A percentile compares a stretch with the other conserved stretches of the same genome.
Evolutionary conservation across 2,113 vertebrate species (phyloP).

Genomic region (Ailuropoda melanoleuca): DNA sequence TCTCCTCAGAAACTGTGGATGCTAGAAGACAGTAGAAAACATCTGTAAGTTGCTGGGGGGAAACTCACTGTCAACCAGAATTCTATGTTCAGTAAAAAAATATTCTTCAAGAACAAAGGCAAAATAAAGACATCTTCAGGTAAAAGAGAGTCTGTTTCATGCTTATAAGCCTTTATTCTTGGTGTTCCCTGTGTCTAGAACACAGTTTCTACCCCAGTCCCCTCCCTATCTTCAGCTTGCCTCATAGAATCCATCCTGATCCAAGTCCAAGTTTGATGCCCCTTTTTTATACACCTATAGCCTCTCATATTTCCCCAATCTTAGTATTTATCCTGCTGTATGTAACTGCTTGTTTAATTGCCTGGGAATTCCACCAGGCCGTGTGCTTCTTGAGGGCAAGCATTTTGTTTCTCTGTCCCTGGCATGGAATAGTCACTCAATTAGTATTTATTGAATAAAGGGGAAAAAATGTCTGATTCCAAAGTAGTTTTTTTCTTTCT

Average conservation of each 20-base stretch:
- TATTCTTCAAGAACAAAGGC: not conserved
- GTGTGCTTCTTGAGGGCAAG: not conserved
- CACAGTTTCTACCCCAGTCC: not conserved
- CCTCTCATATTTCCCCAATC: not conserved
- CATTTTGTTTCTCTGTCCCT: not conserved
- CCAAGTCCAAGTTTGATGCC: not conserved
- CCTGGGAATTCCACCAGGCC: not conserved
- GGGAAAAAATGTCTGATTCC: conserved; percentile 16
- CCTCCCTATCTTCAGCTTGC: not conserved
- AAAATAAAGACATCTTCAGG: conserved; percentile 44
- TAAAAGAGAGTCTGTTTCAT: conserved; percentile 6
- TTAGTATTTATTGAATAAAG: conserved; percentile 18
- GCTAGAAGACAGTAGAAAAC: not conserved
- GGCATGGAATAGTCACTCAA: not conserved
- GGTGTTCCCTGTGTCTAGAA: not conserved
- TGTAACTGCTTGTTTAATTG: not conserved
- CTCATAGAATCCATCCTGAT: not conserved
- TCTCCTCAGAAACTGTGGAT: not conserved
- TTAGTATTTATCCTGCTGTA: not conserved
- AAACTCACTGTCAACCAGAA: not conserved
- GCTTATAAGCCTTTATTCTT: not conserved
- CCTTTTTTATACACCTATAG: not conserved
- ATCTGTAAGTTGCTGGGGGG: not conserved
- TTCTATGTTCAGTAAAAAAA: conserved; percentile 5
- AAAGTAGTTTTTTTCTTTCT: conserved; percentile 19